Base-by-base conservation (phyloP, 1,140 invertebrate genomes). In the Drosophila pruinosa region DNA sequence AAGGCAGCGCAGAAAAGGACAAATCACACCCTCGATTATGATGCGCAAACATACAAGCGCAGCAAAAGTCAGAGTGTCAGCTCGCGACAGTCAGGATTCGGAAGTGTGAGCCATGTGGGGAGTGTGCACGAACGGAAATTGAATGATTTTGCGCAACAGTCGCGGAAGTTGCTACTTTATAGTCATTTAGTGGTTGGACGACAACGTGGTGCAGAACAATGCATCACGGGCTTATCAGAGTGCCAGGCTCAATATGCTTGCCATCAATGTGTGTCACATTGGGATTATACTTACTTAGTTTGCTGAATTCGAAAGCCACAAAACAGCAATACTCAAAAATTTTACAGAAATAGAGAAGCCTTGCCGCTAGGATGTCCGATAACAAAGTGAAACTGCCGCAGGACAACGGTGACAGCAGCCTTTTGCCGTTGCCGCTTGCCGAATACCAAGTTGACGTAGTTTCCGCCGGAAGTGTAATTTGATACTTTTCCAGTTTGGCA, bases 61-160 rank as follows among this genome's bases (percentile, higher is more conserved):
- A 47, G 22, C 1, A 48, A 26, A 48, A 48, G 12, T 43, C 39
- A 68, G 61, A 17, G 31, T 22, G 45, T 48, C 50, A 52, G 10
- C 10, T 14, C 17, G 10, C 39, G 10, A 28, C 31, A 8, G n/a
- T 28, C 31, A 34, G 7, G 38, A 34, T n/a, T 31, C 3, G 21
- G 48, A 19, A 8, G 31, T 8, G 21, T 22, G 56, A 34, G 54
- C 36, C 10, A 15, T 57, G 61, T 54, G 48, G 67, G 73, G 82
- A 65, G 85, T 80, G 79, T 89, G 85, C 65, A 72, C 52, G 45
- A 89, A 81, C 86, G 86, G 86, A 89, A 89, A 89, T 89, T 89
- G 86, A 89, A 89, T 89, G 86, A 89, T 89, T 89, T 89, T 89
- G 88, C 78, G 86, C 86, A 89, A 89, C 75, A 89, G 82, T 78